phyloP scores from a whole-genome alignment of 2,888 invertebrate genomes.

The Agrochola circellaris region DNA sequence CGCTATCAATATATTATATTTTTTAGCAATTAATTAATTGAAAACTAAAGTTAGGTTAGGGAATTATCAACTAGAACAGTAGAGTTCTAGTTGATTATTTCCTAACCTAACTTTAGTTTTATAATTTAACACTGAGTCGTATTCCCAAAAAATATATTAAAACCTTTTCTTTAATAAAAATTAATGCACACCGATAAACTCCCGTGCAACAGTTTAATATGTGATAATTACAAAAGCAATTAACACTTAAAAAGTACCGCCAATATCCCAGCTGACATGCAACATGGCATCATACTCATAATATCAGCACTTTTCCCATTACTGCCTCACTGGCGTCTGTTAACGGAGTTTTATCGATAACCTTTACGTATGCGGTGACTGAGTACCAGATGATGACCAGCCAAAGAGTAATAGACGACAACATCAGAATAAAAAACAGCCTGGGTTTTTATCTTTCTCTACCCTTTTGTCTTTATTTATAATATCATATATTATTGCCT shows the following conservation, averaged over 20 bases:
- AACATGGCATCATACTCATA: neutral
- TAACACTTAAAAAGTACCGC: too few species aligned
- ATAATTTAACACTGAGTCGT: too few species aligned
- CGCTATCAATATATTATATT: neutral
- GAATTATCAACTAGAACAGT: neutral
- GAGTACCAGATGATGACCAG: neutral
- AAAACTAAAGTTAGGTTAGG: neutral
- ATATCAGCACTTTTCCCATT: neutral
- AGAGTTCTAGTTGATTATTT: too few species aligned
- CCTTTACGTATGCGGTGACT: neutral
- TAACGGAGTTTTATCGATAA: neutral
- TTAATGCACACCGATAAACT: neutral
- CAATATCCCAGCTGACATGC: neutral
- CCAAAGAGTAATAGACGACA: neutral
- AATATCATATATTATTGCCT: neutral
- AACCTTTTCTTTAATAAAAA: neutral
- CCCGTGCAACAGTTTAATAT: neutral
- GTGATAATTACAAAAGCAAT: neutral
- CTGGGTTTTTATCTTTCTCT: neutral
- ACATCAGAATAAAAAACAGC: neutral
- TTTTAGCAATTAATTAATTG: neutral
- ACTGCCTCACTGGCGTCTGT: neutral
- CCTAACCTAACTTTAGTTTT: too few species aligned
- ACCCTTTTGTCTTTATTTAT: neutral
- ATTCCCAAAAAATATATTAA: neutral